phyloP scores from a whole-genome alignment of 2,113 vertebrate species.

The Struthidea cinerea region DNA sequence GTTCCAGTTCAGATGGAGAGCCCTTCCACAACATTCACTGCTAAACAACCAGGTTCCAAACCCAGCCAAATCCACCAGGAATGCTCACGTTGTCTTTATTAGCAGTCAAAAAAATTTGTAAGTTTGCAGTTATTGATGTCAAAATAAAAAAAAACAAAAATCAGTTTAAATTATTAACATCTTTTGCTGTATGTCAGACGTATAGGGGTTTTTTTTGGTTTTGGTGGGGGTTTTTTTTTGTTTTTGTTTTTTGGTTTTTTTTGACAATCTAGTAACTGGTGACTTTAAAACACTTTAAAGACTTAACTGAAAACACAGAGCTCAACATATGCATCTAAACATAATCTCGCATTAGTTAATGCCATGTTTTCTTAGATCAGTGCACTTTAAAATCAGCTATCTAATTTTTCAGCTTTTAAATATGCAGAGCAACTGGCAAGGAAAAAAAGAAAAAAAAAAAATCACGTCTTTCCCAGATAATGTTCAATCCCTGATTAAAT shows the following conservation, averaged over 20 bases:
- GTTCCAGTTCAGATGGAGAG: not conserved
- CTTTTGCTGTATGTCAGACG: not conserved
- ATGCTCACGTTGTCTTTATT: not conserved
- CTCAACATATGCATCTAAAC: not conserved
- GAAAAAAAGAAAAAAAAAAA: not conserved
- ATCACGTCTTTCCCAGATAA: not conserved
- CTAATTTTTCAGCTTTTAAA: not conserved
- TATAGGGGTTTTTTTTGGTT: not conserved
- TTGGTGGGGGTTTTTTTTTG: too few species aligned
- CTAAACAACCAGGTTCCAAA: not conserved
- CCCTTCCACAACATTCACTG: not conserved
- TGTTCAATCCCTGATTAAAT: slow-evolving; percentile 28
- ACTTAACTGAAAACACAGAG: not conserved
- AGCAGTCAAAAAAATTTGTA: not conserved
- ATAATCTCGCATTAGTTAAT: not conserved
- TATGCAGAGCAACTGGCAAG: not conserved
- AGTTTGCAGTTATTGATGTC: not conserved
- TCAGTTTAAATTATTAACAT: not conserved
- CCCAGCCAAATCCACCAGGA: not conserved
- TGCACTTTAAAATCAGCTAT: not conserved
- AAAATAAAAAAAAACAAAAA: not conserved
- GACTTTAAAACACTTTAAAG: not conserved
- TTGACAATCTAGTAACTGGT: not conserved
- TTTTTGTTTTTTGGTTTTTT: not conserved
- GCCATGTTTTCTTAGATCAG: slow-evolving; percentile 7